Conservation (phyloP, 2,113 vertebrate species). For the Albula goreensis region DNA sequence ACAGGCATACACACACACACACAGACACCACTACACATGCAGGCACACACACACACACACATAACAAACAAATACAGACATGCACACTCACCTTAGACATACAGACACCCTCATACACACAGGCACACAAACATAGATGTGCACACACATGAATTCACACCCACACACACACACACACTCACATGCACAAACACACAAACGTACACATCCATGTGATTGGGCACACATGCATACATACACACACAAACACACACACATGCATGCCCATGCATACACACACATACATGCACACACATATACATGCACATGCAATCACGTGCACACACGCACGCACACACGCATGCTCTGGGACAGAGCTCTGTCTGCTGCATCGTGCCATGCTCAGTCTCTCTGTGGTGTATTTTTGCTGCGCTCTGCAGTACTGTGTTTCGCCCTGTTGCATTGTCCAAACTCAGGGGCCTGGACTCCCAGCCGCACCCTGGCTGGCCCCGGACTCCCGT, state of each 20-base stretch:
- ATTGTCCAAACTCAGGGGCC: not conserved
- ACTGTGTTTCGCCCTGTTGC: not conserved
- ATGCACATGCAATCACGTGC: too few species aligned
- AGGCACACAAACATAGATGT: not conserved
- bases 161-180: not conserved
- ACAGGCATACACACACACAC: not conserved
- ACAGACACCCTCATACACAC: not conserved
- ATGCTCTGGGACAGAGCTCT: not conserved
- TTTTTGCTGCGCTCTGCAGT: not conserved
- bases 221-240: not conserved
- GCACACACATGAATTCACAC: not conserved
- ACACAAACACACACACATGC: not conserved
- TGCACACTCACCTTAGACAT: not conserved
- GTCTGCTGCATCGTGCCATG: not conserved
- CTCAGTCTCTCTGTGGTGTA: not conserved
- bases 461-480: not conserved
- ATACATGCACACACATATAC: not conserved
- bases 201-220: not conserved
- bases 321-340: not conserved
- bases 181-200: not conserved
- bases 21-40: not conserved
- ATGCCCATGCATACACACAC: not conserved
- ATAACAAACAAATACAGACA: not conserved
- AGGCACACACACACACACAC: not conserved
- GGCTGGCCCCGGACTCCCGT: not conserved